phyloP scores from a whole-genome alignment of 2,113 vertebrate genomes.

The Axis porcinus region DNA sequence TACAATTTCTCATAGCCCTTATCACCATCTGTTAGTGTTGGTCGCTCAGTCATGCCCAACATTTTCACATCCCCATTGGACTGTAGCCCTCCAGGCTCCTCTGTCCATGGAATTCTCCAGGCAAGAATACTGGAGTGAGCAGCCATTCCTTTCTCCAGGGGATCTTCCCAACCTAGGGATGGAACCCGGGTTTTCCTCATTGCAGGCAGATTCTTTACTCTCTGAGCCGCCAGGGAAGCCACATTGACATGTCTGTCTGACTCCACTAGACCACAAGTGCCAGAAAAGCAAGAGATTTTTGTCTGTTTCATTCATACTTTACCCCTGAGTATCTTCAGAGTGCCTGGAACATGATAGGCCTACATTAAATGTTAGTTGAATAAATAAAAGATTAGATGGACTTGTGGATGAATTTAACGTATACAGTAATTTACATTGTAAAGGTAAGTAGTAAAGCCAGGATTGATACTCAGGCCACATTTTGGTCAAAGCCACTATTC shows the following conservation, averaged over 20 bases:
- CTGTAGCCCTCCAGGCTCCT: not conserved
- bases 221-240: not conserved
- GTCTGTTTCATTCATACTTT: not conserved
- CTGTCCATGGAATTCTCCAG: not conserved
- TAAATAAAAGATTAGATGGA: not conserved
- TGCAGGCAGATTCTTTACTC: not conserved
- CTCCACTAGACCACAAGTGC: not conserved
- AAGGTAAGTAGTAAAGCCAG: not conserved
- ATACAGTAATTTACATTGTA: not conserved
- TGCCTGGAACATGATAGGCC: not conserved
- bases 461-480: not conserved
- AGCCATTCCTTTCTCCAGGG: not conserved
- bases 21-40: not conserved
- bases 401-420: not conserved
- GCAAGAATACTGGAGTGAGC: not conserved
- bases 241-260: not conserved
- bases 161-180: not conserved
- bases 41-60: fast-evolving
- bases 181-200: not conserved
- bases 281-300: not conserved
- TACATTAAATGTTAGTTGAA: not conserved
- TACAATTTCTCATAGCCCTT: not conserved
- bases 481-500: not conserved
- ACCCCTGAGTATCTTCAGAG: not conserved
- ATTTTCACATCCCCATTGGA: not conserved